These are phyloP conservation scores for Neomorphus geoffroyi DNA, from an alignment of 2,797 vertebrate species.

Conservation along the genomic window DNA sequence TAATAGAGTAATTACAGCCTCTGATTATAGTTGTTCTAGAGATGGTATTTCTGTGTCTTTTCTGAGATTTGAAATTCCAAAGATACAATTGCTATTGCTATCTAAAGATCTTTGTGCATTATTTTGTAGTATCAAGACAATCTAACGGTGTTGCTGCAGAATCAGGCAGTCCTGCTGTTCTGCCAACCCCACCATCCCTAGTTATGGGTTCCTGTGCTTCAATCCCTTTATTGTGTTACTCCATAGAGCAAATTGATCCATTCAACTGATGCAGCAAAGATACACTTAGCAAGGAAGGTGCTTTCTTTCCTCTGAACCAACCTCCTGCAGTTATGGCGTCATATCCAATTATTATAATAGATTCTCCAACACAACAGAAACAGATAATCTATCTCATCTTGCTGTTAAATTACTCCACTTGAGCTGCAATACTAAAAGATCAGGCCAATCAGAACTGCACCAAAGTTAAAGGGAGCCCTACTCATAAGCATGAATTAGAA, in stretches of 20 bases:
- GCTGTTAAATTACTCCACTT: background rate
- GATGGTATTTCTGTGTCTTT: fast-evolving
- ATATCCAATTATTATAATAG: background rate
- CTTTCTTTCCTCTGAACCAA: background rate
- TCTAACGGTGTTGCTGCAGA: background rate
- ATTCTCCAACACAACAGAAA: background rate
- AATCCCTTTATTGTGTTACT: background rate
- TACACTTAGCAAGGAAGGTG: background rate
- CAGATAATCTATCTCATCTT: background rate
- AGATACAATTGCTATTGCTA: background rate
- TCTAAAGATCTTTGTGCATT: background rate
- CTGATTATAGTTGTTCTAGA: background rate
- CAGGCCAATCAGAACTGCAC: background rate
- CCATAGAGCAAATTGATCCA: background rate
- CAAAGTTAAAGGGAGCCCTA: background rate
- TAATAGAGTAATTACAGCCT: background rate
- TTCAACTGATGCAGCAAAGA: background rate
- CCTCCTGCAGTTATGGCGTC: background rate
- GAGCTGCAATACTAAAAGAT: background rate
- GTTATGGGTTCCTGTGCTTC: background rate
- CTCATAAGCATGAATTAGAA: fast-evolving
- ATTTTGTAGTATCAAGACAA: background rate
- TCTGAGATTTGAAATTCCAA: background rate
- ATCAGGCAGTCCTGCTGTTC: background rate
- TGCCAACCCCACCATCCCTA: background rate